These are phyloP conservation scores for Ruditapes philippinarum DNA, from an alignment of 1,140 invertebrate species.

Conservation along the genomic window DNA sequence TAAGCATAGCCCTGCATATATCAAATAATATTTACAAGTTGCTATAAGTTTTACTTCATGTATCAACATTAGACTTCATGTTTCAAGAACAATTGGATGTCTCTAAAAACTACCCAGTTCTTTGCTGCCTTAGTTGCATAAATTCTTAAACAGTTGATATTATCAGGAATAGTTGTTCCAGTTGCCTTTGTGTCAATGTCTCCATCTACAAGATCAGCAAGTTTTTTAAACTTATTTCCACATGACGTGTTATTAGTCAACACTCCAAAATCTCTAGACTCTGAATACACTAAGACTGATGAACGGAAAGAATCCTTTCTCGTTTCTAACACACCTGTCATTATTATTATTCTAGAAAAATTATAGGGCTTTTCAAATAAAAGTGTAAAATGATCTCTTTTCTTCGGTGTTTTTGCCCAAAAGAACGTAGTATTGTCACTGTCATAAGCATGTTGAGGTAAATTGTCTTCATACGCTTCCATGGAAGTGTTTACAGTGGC, in stretches of 20 bases:
- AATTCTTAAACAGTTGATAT: conserved; percentile 68
- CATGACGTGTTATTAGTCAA: not conserved
- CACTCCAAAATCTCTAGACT: not conserved
- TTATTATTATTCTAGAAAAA: conserved; percentile 70
- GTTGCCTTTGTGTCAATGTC: conserved; percentile 66
- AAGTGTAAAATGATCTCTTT: conserved; percentile 61
- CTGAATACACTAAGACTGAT: conserved; percentile 20
- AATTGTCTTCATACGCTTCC: conserved; percentile 35
- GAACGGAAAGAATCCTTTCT: conserved; percentile 56
- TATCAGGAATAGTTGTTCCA: conserved; percentile 57
- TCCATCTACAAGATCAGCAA: conserved; percentile 59
- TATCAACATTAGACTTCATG: too few species aligned
- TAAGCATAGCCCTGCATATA: too few species aligned
- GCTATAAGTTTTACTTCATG: too few species aligned
- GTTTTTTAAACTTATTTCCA: not conserved
- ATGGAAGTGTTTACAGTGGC: conserved; percentile 70
- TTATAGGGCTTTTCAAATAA: conserved; percentile 68
- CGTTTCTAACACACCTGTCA: conserved; percentile 58
- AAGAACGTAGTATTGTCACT: conserved; percentile 63
- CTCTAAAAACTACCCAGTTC: conserved; percentile 58
- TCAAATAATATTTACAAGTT: too few species aligned
- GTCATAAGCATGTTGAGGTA: conserved; percentile 68
- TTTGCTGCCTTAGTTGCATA: not conserved
- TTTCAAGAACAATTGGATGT: conserved; percentile 63
- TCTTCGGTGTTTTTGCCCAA: conserved; percentile 65